Conservation (phyloP, 2,888 invertebrate species). For the Acleris laterana region DNA sequence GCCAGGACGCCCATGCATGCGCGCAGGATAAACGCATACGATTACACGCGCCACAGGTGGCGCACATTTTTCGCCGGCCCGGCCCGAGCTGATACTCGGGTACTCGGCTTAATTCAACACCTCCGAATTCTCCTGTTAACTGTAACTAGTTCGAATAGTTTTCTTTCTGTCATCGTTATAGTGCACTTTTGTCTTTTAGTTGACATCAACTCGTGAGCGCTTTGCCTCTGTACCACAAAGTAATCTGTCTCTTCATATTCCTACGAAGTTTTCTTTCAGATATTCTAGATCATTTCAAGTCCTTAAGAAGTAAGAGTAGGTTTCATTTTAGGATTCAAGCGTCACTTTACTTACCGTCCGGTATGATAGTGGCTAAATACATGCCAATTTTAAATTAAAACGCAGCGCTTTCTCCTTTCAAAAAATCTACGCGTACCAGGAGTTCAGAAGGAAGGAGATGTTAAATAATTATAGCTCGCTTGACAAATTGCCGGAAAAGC, state of each 20-base stretch:
- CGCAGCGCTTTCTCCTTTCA: not conserved
- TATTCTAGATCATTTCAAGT: too few species aligned
- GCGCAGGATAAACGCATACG: constrained; percentile 81
- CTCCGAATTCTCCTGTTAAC: constrained; percentile 59
- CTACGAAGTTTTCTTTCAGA: too few species aligned
- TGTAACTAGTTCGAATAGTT: constrained; percentile 2
- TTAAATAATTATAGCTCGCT: constrained; percentile 79
- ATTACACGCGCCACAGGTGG: constrained; percentile 83
- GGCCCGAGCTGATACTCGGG: constrained; percentile 59
- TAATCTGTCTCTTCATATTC: too few species aligned
- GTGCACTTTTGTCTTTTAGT: too few species aligned
- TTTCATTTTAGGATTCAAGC: too few species aligned
- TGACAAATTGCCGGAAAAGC: constrained; percentile 81
- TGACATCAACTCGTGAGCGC: too few species aligned
- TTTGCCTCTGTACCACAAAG: too few species aligned
- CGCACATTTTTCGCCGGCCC: constrained; percentile 77
- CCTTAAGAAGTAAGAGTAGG: too few species aligned
- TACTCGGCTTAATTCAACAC: constrained; percentile 68
- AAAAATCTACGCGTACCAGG: constrained; percentile 37
- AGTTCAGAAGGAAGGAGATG: constrained; percentile 50
- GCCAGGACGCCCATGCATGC: constrained; percentile 61
- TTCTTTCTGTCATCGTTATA: too few species aligned
- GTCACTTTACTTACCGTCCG: too few species aligned
- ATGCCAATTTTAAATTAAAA: too few species aligned
- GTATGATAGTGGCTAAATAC: too few species aligned